Percentiles rank a stretch among this genome's conserved stretches.
phyloP scores from a whole-genome alignment of 2,113 vertebrate species.

The Telmatochromis brichardi region DNA sequence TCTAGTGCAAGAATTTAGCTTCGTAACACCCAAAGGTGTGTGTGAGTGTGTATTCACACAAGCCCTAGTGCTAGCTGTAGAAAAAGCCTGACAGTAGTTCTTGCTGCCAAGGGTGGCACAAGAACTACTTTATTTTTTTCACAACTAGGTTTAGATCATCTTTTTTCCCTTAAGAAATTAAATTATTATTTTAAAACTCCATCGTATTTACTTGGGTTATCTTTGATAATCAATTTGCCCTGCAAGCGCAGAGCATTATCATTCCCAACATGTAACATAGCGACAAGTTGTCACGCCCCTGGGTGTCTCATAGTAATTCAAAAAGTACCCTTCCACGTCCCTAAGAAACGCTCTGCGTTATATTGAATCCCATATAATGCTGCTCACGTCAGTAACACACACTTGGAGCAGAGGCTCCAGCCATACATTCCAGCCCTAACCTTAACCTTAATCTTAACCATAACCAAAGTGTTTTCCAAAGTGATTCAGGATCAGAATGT shows the following conservation, averaged over 20 bases:
- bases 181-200: not conserved
- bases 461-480: not conserved
- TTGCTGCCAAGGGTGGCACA: not conserved
- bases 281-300: fast-evolving
- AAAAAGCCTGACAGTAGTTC: not conserved
- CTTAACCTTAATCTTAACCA: fast-evolving
- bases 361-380: not conserved
- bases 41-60: not conserved
- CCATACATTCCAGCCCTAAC: not conserved
- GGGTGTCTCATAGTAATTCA: not conserved
- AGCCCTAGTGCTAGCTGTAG: not conserved
- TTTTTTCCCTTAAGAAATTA: not conserved
- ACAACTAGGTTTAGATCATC: not conserved
- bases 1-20: not conserved
- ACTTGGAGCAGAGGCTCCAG: not conserved
- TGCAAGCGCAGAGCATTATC: not conserved
- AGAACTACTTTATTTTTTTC: not conserved
- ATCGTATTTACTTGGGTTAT: not conserved
- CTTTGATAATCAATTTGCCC: fast-evolving
- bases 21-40: not conserved
- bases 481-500: not conserved
- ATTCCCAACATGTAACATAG: fast-evolving
- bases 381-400: not conserved
- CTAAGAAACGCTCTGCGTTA: fast-evolving
- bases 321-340: not conserved